phyloP scores from a whole-genome alignment of 53 echinoderm and acorn worm species.

The Holothuria leucospilota region DNA sequence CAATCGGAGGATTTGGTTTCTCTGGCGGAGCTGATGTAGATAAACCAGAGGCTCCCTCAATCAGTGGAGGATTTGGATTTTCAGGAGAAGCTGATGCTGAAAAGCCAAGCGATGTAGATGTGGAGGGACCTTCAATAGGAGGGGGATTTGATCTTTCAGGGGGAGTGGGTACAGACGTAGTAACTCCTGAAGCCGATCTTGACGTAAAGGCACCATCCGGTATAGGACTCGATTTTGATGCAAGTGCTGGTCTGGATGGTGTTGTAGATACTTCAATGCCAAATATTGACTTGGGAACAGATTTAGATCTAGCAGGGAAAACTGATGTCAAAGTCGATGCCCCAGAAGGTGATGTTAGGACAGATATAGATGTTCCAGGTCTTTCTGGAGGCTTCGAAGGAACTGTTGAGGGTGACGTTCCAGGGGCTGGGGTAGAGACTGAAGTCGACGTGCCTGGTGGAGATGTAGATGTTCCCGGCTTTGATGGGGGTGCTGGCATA shows the following conservation, averaged over 20 bases:
- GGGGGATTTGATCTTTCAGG: slow-evolving; percentile 25
- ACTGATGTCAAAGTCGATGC: slow-evolving; percentile 66
- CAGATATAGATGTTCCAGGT: slow-evolving; percentile 3
- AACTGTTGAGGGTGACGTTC: slow-evolving; percentile 23
- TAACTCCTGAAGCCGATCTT: slow-evolving; percentile 55
- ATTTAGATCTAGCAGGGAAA: slow-evolving; percentile 44
- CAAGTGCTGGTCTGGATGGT: slow-evolving; percentile 5
- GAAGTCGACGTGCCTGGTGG: slow-evolving; percentile 47
- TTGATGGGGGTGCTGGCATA: slow-evolving; percentile 26
- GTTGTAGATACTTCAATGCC: slow-evolving; percentile 49
- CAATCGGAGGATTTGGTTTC: slow-evolving; percentile 22
- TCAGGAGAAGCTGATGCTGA: slow-evolving; percentile 51
- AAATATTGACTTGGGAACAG: slow-evolving; percentile 34
- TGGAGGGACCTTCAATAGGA: slow-evolving; percentile 47
- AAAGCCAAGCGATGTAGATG: slow-evolving; percentile 61
- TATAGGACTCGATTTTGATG: slow-evolving; percentile 23
- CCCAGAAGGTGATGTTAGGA: slow-evolving; percentile 17
- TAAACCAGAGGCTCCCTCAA: slow-evolving; percentile 41
- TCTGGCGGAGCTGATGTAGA: slow-evolving; percentile 56
- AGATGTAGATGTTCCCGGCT: slow-evolving; percentile 24
- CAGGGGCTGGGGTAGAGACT: slow-evolving; percentile 45
- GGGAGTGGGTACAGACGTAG: slow-evolving; percentile 8
- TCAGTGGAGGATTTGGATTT: slow-evolving; percentile 7
- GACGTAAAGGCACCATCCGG: slow-evolving; percentile 57
- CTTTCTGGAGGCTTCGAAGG: slow-evolving; percentile 24